Evolutionary conservation across 23 tunicate genomes (phyloP).

Genomic region (Aplidium turbinatum): DNA sequence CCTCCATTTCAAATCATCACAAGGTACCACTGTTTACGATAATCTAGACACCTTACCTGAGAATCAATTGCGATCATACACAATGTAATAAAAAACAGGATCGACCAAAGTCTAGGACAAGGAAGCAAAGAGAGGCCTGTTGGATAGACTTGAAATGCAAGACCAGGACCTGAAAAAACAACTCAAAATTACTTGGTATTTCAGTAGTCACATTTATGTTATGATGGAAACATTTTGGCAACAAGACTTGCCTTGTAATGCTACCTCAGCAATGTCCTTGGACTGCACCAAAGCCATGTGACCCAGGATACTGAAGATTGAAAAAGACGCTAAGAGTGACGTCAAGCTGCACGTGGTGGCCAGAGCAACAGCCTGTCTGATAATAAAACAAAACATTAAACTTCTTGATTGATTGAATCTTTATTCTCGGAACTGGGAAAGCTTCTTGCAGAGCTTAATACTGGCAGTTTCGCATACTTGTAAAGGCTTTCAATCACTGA

Average conservation of each 20-base stretch:
- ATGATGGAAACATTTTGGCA: no score
- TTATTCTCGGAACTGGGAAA: no score
- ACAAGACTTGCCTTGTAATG: constrained; percentile 48
- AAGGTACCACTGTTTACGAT: no score
- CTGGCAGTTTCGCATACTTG: no score
- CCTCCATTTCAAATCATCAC: no score
- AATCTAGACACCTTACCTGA: constrained; percentile 61
- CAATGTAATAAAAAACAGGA: constrained; percentile 62
- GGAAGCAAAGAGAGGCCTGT: constrained; percentile 72
- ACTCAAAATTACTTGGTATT: no score
- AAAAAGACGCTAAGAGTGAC: constrained; percentile 68
- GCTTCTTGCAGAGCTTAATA: no score
- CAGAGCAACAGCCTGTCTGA: constrained; percentile 49
- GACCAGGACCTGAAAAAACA: constrained; percentile 57
- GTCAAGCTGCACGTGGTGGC: constrained; percentile 58
- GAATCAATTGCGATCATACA: constrained; percentile 83
- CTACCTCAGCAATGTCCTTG: constrained; percentile 55
- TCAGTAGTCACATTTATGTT: no score
- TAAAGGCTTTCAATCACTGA: no score
- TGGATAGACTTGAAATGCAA: constrained; percentile 72
- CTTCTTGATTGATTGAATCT: no score
- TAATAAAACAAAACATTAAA: no score
- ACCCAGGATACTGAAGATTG: constrained; percentile 74
- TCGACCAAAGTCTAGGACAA: constrained; percentile 66
- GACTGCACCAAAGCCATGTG: constrained; percentile 51